Percentiles rank a stretch among this genome's conserved stretches.
Conservation (phyloP, 2,888 invertebrate species). For the Sesia apiformis region DNA sequence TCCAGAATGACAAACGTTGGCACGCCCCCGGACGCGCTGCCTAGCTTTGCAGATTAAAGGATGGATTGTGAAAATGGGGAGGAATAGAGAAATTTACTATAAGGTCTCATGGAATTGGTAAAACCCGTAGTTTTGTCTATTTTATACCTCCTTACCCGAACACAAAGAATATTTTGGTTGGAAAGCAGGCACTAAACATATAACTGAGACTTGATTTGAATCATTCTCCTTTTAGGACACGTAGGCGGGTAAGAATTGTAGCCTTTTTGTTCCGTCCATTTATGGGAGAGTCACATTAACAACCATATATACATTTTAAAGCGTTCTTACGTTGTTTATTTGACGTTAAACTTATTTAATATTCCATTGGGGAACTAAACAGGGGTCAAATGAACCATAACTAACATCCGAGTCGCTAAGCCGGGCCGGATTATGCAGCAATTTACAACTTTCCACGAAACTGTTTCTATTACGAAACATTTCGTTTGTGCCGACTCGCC, state of each 20-base stretch:
- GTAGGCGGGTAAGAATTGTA: not conserved
- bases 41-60: too few relatives aligned
- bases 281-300: not conserved
- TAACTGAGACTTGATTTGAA: not conserved
- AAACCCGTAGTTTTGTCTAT: too few relatives aligned
- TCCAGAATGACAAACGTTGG: too few relatives aligned
- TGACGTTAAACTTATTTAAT: slow-evolving; percentile 35
- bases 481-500: slow-evolving; percentile 6
- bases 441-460: slow-evolving; percentile 60
- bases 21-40: too few relatives aligned
- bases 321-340: slow-evolving; percentile 16
- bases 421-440: slow-evolving; percentile 33
- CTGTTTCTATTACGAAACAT: slow-evolving; percentile 9
- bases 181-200: too few relatives aligned
- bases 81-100: too few relatives aligned
- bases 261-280: not conserved
- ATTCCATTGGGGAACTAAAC: slow-evolving; percentile 43
- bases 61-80: too few relatives aligned
- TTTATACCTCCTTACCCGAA: too few relatives aligned
- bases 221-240: not conserved
- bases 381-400: slow-evolving; percentile 56
- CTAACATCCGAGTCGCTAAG: slow-evolving; percentile 27
- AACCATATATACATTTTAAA: slow-evolving; percentile 7
- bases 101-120: too few relatives aligned
- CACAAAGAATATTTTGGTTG: too few relatives aligned